Evolutionary conservation across 2,888 invertebrate species (phyloP).

Genomic region (Drosophila neonasuta): DNA sequence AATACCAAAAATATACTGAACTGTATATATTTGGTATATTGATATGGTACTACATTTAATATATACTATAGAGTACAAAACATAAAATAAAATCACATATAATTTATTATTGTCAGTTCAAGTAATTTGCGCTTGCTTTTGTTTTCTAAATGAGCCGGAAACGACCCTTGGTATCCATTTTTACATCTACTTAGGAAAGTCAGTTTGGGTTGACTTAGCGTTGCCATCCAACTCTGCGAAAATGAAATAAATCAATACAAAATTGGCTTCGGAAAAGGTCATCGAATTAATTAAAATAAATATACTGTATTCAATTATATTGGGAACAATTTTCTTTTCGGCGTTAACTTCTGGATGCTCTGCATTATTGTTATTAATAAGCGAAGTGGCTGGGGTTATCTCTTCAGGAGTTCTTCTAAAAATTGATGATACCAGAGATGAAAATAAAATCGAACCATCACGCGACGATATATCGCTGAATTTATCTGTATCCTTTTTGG

Average conservation of each 20-base stretch:
- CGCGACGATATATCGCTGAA: neutral
- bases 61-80: too few species aligned
- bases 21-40: too few species aligned
- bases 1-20: too few species aligned
- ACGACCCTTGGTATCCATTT: neutral
- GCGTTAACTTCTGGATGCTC: neutral
- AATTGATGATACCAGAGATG: neutral
- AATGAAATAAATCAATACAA: neutral
- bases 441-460: neutral
- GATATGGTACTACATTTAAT: too few species aligned
- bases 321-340: neutral
- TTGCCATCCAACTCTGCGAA: neutral
- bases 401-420: neutral
- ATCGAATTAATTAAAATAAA: neutral
- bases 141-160: too few species aligned
- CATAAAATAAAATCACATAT: too few species aligned
- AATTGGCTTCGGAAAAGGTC: neutral
- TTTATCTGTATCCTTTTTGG: neutral
- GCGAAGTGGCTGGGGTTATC: neutral
- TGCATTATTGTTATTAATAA: neutral
- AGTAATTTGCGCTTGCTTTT: neutral
- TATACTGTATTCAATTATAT: neutral
- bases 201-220: constrained; percentile 9
- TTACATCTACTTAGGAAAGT: neutral
- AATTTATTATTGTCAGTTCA: neutral